Conservation (phyloP, 1,140 invertebrate species). For the Berghia stephanieae region DNA sequence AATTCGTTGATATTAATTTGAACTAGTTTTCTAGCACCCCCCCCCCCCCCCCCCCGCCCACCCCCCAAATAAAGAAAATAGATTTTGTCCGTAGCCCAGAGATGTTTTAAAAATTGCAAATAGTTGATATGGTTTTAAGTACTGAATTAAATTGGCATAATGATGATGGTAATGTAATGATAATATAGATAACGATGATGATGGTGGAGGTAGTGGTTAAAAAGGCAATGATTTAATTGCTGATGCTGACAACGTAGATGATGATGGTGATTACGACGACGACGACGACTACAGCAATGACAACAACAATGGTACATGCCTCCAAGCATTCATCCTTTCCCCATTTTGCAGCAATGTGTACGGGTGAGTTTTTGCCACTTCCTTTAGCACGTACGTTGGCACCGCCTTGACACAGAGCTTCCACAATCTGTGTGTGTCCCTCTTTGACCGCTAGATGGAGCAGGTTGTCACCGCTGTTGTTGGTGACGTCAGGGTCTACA, state of each 20-base stretch:
- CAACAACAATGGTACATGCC: background rate
- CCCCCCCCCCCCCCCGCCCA: too few relatives aligned
- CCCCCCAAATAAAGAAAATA: too few relatives aligned
- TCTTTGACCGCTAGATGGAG: conserved; percentile 43
- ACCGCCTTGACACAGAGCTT: conserved; percentile 38
- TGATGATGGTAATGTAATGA: too few relatives aligned
- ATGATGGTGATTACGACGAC: background rate
- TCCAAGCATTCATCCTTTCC: conserved; percentile 47
- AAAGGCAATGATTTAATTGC: too few relatives aligned
- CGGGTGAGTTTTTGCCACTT: conserved; percentile 40
- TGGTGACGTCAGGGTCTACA: conserved; percentile 4
- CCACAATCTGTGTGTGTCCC: conserved; percentile 33
- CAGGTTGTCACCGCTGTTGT: conserved; percentile 38
- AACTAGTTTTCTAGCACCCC: background rate
- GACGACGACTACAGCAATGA: background rate
- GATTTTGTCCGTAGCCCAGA: too few relatives aligned
- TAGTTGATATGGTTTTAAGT: too few relatives aligned
- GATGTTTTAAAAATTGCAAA: too few relatives aligned
- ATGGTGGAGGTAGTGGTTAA: too few relatives aligned
- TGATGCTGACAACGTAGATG: background rate
- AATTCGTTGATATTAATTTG: background rate
- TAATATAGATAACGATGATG: too few relatives aligned
- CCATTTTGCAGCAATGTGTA: conserved; percentile 53
- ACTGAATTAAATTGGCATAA: too few relatives aligned
- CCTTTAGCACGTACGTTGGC: conserved; percentile 38